Base-by-base conservation (phyloP, 1,140 invertebrate species). In the Aphelinus certus region DNA sequence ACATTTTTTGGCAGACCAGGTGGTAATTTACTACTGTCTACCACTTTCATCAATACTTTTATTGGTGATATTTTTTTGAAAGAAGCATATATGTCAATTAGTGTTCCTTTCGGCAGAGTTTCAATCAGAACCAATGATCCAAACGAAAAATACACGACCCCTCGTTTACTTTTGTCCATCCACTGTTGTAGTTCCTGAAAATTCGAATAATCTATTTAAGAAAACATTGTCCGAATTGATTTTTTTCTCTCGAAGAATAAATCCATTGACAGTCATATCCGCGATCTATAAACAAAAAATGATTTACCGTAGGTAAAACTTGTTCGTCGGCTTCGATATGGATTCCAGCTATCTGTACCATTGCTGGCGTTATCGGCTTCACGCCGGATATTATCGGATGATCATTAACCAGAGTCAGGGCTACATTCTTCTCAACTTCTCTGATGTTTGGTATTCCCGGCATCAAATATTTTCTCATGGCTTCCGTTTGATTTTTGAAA, bases 101-200 rank as follows among this genome's bases (percentile, higher is more conserved):
- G 7, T 90, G 91, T 1, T 89, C 87, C 2, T 85, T 78, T 0
- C 91, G 89, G 79, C 93, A 86, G 0, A 88, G 86, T 7, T 89
- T 88, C 71, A 88, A 74, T 89, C 72, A 89, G 89, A 45, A 93
- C 83, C 81, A 91, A 89, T 6, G 92, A 91, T 43, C 93, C 93
- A 82, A 94, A 90, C 79, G 91, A 92, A 76, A 94, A 92, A 75
- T 92, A 91, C 55, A 94, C 90, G 2, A 93, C 90, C 2, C 93
- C 93, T 78, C 92, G 83, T 76, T 89, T 86, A 49, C 92, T 90
- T 77, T 90, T 90, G 74, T 93, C 91, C 57, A 93, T 84, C 81
- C 91, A 91, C 61, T 90, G 89, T 77, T 91, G 88, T 26, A 93
- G 79, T 62, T 92, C 90, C 91, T 92, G 84, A 66, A 89, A 87